Evolutionary conservation across 2,113 vertebrate genomes (phyloP).

Genomic region (Meleagris gallopavo): DNA sequence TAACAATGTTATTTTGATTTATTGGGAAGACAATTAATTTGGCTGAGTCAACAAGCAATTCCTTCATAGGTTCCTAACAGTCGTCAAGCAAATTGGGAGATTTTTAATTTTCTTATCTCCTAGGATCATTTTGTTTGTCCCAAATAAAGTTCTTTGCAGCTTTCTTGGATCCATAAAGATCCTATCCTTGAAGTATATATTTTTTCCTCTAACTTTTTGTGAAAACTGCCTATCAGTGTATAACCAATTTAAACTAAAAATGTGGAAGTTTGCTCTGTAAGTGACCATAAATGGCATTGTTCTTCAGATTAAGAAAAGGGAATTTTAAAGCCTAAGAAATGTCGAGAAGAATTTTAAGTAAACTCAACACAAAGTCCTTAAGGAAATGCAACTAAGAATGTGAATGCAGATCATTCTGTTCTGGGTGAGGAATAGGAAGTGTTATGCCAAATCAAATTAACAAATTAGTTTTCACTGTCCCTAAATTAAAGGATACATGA

Average conservation of each 20-base stretch:
- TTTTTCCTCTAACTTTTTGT: background rate
- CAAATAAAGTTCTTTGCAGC: background rate
- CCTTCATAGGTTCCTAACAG: background rate
- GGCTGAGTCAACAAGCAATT: slow-evolving; percentile 51
- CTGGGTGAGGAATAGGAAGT: background rate
- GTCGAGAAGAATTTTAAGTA: background rate
- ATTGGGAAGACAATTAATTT: slow-evolving; percentile 65
- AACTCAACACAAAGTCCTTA: background rate
- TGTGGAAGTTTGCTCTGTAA: background rate
- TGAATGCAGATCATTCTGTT: background rate
- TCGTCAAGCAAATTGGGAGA: background rate
- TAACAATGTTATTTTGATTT: slow-evolving; percentile 52
- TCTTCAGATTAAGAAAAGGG: background rate
- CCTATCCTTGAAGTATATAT: background rate
- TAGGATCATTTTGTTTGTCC: background rate
- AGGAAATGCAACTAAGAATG: background rate
- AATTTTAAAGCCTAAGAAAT: background rate
- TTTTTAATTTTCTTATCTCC: background rate
- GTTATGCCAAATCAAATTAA: background rate
- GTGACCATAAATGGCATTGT: background rate
- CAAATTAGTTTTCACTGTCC: background rate
- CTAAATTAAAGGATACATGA: background rate
- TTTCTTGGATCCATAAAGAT: background rate
- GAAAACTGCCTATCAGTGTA: background rate
- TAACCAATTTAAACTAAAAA: background rate